phyloP scores from a whole-genome alignment of 2,797 vertebrate genomes.

The Rhinatrema bivittatum region DNA sequence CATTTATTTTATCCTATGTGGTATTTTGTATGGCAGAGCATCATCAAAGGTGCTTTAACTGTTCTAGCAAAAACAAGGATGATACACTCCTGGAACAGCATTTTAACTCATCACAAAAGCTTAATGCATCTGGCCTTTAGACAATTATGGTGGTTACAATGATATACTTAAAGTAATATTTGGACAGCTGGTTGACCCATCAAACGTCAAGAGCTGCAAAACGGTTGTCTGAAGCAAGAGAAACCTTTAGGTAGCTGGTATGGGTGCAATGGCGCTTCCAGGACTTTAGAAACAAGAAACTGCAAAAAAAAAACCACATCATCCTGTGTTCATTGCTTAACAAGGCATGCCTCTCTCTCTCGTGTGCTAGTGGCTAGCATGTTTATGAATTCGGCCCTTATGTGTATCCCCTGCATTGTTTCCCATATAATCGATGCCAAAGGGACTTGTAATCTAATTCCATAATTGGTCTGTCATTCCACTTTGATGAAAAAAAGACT shows the following conservation, averaged over 20 bases:
- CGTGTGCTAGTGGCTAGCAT: not conserved
- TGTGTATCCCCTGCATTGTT: not conserved
- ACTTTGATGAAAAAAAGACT: constrained; percentile 6
- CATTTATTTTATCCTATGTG: no score
- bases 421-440: not conserved
- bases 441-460: constrained; percentile 6
- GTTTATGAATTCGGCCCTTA: constrained; percentile 9
- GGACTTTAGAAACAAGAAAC: not conserved
- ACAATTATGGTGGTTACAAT: no score
- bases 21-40: no score
- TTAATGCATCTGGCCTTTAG: no score
- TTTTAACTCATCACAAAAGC: no score
- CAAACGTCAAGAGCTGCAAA: no score
- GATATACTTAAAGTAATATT: no score
- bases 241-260: not conserved
- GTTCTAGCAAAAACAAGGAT: no score
- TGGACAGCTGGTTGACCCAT: no score
- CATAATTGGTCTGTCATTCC: constrained; percentile 1
- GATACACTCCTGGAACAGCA: no score
- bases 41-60: no score
- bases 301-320: not conserved
- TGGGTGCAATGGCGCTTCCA: not conserved
- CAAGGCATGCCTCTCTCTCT: not conserved
- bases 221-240: not conserved
- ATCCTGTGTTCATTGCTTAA: not conserved